Base-by-base conservation (phyloP, 2,797 vertebrate genomes). In the Gymnopithys bicolor region DNA sequence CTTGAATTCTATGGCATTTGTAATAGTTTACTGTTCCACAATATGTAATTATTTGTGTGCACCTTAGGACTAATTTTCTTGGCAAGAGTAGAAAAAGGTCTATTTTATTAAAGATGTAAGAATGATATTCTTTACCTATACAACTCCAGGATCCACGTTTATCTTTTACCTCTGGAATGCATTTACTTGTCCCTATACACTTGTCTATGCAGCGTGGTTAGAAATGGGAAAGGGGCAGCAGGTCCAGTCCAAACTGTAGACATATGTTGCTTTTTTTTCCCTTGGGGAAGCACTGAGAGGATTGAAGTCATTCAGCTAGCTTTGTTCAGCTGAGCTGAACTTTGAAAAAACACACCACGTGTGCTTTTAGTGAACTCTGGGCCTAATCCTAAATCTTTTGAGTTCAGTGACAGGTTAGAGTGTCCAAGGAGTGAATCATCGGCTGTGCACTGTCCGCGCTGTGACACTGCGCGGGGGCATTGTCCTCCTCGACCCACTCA, bases 31-130 rank as follows among this genome's bases (percentile, higher is more conserved):
- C 53, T 74, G 43, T 93, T 96, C 95, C 89, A 93, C 68, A 73
- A 81, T 90, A 87, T 87, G 80, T 89, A 91, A 88, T 94, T 93
- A 90, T 91, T 91, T 92, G 88, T 51, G 71, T 89, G 84, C 59
- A 93, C 79, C 90, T 89, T 92, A 93, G 87, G 89, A 95, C 92
- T 95, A 93, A 91, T 95, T 96, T 94, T 93, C 85, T 89, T 95
- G 95, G 91, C 94, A 96, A 62, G 91, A 90, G 87, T 91, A 90
- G 76, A 95, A 81, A 79, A 94, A 82, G 13, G 46, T 62, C 24
- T 67, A 0, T 67, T 93, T 95, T 74, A 89, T 70, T 76, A 68
- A 91, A 93, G 64, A 62, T 46, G 46, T 51, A 76, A 30, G 63
- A 67, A 64, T 87, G 89, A 92, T 95, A 73, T 27, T 59, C 70